Conservation (phyloP, 2,113 vertebrate genomes). For the Plecotus auritus region DNA sequence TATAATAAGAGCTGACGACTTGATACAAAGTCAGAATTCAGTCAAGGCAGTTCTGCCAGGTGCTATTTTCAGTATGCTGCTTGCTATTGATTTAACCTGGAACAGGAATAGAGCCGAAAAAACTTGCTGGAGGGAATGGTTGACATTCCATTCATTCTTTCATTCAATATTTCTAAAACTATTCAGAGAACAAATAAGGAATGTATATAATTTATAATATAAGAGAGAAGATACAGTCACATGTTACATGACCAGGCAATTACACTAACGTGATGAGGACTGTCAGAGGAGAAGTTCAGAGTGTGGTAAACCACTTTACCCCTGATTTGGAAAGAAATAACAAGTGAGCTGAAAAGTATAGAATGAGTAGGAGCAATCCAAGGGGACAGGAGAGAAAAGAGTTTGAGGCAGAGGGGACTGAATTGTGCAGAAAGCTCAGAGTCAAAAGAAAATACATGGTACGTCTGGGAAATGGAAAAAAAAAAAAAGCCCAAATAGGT, state of each 20-base stretch:
- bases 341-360: neutral
- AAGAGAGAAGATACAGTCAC: neutral
- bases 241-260: neutral
- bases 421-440: neutral
- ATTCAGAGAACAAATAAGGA: neutral
- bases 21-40: slow-evolving; percentile 27
- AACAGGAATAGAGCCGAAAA: neutral
- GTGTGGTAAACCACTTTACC: neutral
- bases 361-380: neutral
- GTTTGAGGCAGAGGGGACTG: neutral
- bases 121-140: neutral
- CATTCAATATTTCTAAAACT: neutral
- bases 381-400: neutral
- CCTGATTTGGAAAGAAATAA: neutral
- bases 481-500: neutral
- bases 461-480: neutral
- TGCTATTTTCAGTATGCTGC: neutral
- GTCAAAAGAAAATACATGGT: neutral
- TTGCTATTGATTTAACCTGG: slow-evolving; percentile 23
- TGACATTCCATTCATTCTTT: neutral
- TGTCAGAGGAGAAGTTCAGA: neutral
- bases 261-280: neutral
- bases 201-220: neutral
- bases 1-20: neutral
- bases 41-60: neutral